These are phyloP conservation scores for Nephila pilipes DNA, from an alignment of 1,140 invertebrate species.

Conservation along the genomic window DNA sequence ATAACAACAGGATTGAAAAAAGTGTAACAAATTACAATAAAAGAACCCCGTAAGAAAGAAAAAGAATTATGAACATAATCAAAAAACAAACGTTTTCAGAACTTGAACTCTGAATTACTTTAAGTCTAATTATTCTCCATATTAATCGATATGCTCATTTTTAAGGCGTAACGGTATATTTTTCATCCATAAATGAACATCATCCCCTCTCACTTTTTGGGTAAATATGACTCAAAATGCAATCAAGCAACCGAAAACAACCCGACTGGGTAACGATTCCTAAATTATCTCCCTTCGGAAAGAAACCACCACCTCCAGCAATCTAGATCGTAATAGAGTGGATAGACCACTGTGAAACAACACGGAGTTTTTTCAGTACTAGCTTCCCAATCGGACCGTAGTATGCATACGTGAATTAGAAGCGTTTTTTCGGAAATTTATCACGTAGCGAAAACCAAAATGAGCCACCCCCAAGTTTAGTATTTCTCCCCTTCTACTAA, in stretches of 20 bases:
- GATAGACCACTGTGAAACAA: neutral
- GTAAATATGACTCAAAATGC: conserved; percentile 12
- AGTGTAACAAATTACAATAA: too few relatives aligned
- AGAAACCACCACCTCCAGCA: neutral
- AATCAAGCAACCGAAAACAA: neutral
- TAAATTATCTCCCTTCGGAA: neutral
- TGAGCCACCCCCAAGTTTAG: conserved; percentile 21
- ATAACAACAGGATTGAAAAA: too few relatives aligned
- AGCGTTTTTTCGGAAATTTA: conserved; percentile 8
- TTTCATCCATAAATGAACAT: neutral
- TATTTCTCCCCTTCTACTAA: neutral
- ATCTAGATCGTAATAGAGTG: neutral
- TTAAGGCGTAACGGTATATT: too few relatives aligned
- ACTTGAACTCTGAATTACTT: too few relatives aligned
- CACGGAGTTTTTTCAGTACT: neutral
- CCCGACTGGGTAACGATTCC: neutral
- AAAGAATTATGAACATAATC: too few relatives aligned
- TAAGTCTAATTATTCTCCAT: too few relatives aligned
- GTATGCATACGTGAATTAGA: conserved; percentile 6
- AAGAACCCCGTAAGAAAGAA: too few relatives aligned
- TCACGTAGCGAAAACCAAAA: conserved; percentile 1
- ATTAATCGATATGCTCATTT: too few relatives aligned
- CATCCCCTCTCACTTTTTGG: neutral
- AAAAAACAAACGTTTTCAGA: too few relatives aligned
- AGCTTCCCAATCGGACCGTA: neutral